Evolutionary conservation across 2,797 vertebrate genomes (phyloP), one percentile per base, ranked within the genome.

Genomic region (Molossus molossus): DNA sequence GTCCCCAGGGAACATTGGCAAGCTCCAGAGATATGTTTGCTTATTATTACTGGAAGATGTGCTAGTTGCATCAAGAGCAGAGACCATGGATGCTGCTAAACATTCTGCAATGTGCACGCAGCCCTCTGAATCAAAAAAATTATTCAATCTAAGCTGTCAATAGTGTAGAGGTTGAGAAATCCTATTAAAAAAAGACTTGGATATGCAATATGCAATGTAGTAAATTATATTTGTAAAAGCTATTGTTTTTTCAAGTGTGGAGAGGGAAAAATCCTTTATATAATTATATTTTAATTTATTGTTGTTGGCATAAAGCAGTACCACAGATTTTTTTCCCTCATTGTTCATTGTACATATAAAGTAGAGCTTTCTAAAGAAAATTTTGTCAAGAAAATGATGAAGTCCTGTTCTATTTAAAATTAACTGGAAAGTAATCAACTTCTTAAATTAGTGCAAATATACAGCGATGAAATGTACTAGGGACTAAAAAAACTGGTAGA

Each of bases 231-330:
- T 60, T 53, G 23, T 23, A 13, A 7, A 64, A 40, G 9, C 9
- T 10, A 40, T 85, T 82, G 82, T 82, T 29, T 20, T 5, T 27
- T 12, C 12, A 86, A 50, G 1, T 29, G 3, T 45, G 83, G 29
- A 73, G 53, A 72, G 13, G n/a, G 20, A 58, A 60, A 58, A 83
- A 50, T n/a, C 23, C 15, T 11, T 53, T 14, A 14, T 25, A 23
- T 29, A 9, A n/a, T 92, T 23, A 64, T 53, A 88, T 21, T 64
- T 94, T 73, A n/a, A 79, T 29, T 90, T 73, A n/a, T 27, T 92
- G 13, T 48, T 87, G 3, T 83, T 80, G 45, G 5, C 12, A 64
- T 45, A 79, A 5, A 69, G 2, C 2, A 85, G 20, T 20, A 55
- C 33, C 14, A 79, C 5, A 77, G 48, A 58, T 50, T 13, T 77